phyloP scores from a whole-genome alignment of 2,113 vertebrate species.

The Struthidea cinerea region DNA sequence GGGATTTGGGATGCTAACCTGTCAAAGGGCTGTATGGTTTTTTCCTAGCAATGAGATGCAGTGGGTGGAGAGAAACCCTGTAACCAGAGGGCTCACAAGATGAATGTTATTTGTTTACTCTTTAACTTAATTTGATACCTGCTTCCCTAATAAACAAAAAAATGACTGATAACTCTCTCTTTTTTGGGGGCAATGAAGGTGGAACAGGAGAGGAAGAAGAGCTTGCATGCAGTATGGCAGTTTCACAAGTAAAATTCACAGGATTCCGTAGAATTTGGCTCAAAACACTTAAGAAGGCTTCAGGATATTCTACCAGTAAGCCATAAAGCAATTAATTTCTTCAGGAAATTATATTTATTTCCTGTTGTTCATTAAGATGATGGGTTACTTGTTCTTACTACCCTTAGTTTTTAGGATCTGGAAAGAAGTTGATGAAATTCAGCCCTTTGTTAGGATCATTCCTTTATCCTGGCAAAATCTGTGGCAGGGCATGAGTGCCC shows the following conservation, averaged over 20 bases:
- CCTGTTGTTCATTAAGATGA: background rate
- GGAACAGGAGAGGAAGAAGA: background rate
- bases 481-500: accelerated
- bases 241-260: background rate
- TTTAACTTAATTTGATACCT: conserved; percentile 2
- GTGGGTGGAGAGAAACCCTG: background rate
- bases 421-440: background rate
- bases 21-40: background rate
- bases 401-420: background rate
- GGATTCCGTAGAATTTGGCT: background rate
- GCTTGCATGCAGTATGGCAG: background rate
- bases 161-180: background rate
- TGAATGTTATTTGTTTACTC: background rate
- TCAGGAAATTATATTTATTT: background rate
- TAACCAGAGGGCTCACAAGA: background rate
- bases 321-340: background rate
- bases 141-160: background rate
- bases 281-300: background rate
- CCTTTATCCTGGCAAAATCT: background rate
- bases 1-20: background rate
- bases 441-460: background rate
- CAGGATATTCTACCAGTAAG: background rate
- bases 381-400: background rate
- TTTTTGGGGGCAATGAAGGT: background rate
- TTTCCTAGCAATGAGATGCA: background rate